phyloP scores from a whole-genome alignment of 1,140 invertebrate species.

The Bicyclus anynana region DNA sequence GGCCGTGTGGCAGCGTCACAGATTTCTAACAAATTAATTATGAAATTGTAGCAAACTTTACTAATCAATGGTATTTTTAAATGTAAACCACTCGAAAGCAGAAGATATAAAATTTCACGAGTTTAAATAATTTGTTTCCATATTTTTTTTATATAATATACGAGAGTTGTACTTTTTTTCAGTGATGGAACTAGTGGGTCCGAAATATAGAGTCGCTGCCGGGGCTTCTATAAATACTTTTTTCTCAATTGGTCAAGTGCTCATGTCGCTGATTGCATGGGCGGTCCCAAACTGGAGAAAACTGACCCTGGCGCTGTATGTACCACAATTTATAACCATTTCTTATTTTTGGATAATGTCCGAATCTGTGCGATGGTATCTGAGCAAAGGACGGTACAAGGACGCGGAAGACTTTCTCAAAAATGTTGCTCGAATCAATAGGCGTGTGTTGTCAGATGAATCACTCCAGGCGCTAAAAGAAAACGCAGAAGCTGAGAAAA shows the following conservation, averaged over 20 bases:
- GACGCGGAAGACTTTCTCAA: slow-evolving; percentile 79
- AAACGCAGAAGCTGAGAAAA: neutral
- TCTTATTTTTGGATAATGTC: slow-evolving; percentile 80
- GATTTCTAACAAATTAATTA: no score
- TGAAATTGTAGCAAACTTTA: no score
- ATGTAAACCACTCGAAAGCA: no score
- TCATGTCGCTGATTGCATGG: slow-evolving; percentile 83
- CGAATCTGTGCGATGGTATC: slow-evolving; percentile 85
- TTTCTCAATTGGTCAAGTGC: slow-evolving; percentile 84
- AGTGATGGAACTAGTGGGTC: slow-evolving; percentile 82
- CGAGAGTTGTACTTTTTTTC: no score
- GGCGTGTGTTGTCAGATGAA: slow-evolving; percentile 76
- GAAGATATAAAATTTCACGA: no score
- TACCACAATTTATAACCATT: slow-evolving; percentile 81
- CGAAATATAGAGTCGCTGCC: slow-evolving; percentile 83
- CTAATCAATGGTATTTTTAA: no score
- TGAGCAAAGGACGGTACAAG: slow-evolving; percentile 82
- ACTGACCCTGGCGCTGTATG: slow-evolving; percentile 81
- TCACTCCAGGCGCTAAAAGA: slow-evolving; percentile 67
- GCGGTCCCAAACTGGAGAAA: slow-evolving; percentile 83
- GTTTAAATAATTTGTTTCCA: no score
- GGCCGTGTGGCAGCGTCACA: no score
- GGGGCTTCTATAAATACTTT: slow-evolving; percentile 82
- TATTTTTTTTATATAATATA: no score
- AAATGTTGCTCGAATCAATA: slow-evolving; percentile 83